A percentile compares a stretch with the other conserved stretches of the same genome.
Conservation (phyloP, 2,797 vertebrate species). For the Crocidura indochinensis region DNA sequence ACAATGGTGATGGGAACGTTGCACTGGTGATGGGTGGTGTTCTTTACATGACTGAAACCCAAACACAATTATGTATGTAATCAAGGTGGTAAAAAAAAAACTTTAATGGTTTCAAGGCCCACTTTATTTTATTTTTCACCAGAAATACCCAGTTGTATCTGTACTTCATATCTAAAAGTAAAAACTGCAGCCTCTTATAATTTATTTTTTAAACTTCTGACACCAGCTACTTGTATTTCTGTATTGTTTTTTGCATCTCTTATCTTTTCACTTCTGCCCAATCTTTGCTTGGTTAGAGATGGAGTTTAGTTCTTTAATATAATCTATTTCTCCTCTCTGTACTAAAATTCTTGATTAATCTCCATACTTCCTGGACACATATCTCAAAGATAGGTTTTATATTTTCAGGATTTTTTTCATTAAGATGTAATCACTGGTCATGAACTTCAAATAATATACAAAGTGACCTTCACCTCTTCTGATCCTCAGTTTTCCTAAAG, state of each 20-base stretch:
- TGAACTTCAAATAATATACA: not conserved
- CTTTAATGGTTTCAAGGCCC: not conserved
- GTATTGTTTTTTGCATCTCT: not conserved
- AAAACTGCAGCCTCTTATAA: not conserved
- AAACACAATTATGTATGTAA: no score
- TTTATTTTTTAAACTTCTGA: not conserved
- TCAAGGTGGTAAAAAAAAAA: no score
- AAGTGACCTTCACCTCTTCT: no score
- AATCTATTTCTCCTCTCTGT: not conserved
- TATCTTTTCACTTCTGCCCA: not conserved
- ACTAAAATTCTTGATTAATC: constrained; percentile 40
- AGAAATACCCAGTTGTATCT: not conserved
- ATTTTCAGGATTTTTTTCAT: constrained; percentile 26
- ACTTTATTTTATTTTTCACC: not conserved
- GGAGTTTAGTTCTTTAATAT: constrained; percentile 37
- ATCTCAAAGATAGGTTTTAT: constrained; percentile 27
- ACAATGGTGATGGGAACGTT: no score
- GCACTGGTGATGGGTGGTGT: no score
- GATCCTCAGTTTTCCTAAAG: no score
- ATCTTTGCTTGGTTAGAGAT: not conserved
- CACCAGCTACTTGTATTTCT: not conserved
- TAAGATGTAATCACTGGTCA: not conserved
- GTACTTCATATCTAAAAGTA: not conserved
- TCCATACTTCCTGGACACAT: not conserved
- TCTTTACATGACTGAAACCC: no score